These are phyloP conservation scores for Vulpes ferrilata DNA, from an alignment of 2,113 vertebrate species.

Conservation along the genomic window DNA sequence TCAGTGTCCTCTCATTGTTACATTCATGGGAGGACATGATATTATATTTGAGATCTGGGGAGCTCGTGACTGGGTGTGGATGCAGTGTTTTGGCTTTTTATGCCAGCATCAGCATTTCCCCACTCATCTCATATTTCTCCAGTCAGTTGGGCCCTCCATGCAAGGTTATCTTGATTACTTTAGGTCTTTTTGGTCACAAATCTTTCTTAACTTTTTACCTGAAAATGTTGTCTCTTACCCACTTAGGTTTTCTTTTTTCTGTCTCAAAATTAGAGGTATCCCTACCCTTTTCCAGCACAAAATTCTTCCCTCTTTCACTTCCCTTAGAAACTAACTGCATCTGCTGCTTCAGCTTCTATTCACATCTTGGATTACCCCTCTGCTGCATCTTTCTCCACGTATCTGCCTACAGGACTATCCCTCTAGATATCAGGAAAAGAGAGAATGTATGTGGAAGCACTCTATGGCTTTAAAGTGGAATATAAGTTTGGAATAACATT, in stretches of 20 bases:
- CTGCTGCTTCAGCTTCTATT: not conserved
- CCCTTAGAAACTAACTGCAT: not conserved
- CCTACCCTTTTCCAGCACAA: not conserved
- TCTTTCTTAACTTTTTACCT: constrained; percentile 39
- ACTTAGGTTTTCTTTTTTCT: not conserved
- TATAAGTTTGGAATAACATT: not conserved
- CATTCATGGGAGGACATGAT: not conserved
- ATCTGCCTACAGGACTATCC: not conserved
- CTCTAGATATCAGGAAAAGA: not conserved
- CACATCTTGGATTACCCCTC: not conserved
- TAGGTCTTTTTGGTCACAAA: constrained; percentile 30
- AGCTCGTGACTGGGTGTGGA: not conserved
- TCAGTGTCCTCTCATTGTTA: not conserved
- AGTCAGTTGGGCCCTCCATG: not conserved
- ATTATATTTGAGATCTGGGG: not conserved
- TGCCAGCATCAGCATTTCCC: not conserved
- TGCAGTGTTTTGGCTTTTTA: not conserved
- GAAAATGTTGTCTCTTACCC: not conserved
- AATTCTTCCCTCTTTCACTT: not conserved
- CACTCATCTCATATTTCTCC: not conserved
- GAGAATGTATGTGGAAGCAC: not conserved
- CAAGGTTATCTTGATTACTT: constrained; percentile 42
- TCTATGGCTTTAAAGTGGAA: not conserved
- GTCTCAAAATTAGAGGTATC: not conserved
- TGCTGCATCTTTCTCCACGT: not conserved